Conservation (phyloP, 2,888 invertebrate species). For the Scelioninae gen. 1 region DNA sequence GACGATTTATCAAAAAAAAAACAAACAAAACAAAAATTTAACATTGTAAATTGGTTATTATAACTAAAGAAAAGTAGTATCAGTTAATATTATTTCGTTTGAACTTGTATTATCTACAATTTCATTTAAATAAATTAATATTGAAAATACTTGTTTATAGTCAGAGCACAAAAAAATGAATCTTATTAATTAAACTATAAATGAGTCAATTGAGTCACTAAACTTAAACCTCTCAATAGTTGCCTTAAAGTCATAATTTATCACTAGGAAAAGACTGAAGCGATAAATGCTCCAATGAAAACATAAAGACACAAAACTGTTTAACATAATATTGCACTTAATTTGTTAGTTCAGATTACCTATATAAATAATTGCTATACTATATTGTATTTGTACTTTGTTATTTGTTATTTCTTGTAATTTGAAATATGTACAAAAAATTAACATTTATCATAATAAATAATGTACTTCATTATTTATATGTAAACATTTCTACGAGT, state of each 20-base stretch:
- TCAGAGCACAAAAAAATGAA: not conserved
- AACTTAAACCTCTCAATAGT: slow-evolving; percentile 17
- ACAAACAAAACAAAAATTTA: not conserved
- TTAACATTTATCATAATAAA: too few species aligned
- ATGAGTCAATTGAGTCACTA: slow-evolving; percentile 10
- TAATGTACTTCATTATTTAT: too few species aligned
- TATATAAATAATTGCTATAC: not conserved
- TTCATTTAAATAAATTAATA: too few species aligned
- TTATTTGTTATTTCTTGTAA: too few species aligned
- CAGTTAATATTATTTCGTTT: too few species aligned
- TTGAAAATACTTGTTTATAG: too few species aligned
- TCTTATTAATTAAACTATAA: not conserved
- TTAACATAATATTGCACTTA: slow-evolving; percentile 1
- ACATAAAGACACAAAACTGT: slow-evolving; percentile 1
- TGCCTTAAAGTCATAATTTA: slow-evolving; percentile 17
- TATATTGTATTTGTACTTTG: not conserved
- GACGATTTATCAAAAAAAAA: slow-evolving; percentile 42
- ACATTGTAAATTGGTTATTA: not conserved
- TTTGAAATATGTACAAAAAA: too few species aligned
- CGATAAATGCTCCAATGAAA: slow-evolving; percentile 20
- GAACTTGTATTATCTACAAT: too few species aligned
- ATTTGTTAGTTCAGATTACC: not conserved
- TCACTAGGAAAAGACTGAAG: slow-evolving; percentile 20
- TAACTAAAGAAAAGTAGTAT: too few species aligned
- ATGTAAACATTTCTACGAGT: too few species aligned